These are phyloP conservation scores for Pammene aurita DNA, from an alignment of 2,888 invertebrate species.

Conservation along the genomic window DNA sequence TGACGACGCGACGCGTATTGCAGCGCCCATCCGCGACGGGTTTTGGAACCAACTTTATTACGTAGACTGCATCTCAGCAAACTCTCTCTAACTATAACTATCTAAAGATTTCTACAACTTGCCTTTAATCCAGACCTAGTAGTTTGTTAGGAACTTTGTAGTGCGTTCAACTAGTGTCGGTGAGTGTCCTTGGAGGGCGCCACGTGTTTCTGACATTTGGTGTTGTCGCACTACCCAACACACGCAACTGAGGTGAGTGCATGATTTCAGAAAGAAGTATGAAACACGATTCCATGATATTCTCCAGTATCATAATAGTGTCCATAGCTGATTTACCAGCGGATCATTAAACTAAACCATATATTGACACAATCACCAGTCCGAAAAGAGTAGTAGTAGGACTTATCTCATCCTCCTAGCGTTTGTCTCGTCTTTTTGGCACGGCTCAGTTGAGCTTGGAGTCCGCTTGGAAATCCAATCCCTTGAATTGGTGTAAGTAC, in stretches of 20 bases:
- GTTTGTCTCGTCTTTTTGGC: too few relatives aligned
- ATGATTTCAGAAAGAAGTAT: slow-evolving; percentile 15
- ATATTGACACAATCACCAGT: too few relatives aligned
- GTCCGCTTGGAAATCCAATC: too few relatives aligned
- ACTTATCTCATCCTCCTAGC: too few relatives aligned
- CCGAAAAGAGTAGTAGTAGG: too few relatives aligned
- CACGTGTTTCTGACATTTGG: slow-evolving; percentile 53
- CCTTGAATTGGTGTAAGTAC: too few relatives aligned
- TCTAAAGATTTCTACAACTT: slow-evolving; percentile 35
- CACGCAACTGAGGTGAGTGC: slow-evolving; percentile 74
- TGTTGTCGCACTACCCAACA: slow-evolving; percentile 64
- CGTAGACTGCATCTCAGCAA: slow-evolving; percentile 52
- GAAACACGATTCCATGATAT: background rate
- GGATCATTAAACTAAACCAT: too few relatives aligned
- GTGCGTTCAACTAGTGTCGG: slow-evolving; percentile 45
- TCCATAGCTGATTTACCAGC: too few relatives aligned
- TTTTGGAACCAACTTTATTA: slow-evolving; percentile 56
- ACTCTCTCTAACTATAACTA: slow-evolving; percentile 43
- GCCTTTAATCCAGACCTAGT: slow-evolving; percentile 44
- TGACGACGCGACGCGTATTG: slow-evolving; percentile 68
- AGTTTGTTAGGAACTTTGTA: slow-evolving; percentile 44
- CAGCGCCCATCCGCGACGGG: slow-evolving; percentile 65
- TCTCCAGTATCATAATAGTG: background rate
- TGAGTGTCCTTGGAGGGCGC: slow-evolving; percentile 49
- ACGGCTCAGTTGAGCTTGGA: too few relatives aligned